Percentiles rank a stretch among this genome's conserved stretches.
Conservation (phyloP, 2,113 vertebrate species). For the Calidris pygmaea region DNA sequence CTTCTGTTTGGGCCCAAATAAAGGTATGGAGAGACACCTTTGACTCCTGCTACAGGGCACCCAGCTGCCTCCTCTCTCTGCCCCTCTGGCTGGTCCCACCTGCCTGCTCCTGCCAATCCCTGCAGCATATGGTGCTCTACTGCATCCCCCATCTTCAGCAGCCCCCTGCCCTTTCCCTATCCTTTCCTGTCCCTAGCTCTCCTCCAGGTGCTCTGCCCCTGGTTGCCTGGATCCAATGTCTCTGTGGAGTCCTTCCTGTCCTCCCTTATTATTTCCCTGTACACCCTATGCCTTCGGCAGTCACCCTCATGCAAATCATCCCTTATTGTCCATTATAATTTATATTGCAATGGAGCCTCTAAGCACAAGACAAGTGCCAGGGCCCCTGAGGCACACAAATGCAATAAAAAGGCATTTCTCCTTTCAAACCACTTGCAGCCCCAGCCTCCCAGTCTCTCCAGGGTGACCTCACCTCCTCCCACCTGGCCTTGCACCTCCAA, state of each 20-base stretch:
- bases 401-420: background rate
- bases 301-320: background rate
- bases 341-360: background rate
- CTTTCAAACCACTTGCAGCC: background rate
- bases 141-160: background rate
- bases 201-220: background rate
- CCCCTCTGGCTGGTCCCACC: background rate
- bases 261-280: background rate
- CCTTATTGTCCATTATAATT: background rate
- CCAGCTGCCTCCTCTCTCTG: background rate
- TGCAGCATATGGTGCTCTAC: background rate
- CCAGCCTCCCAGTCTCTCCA: background rate
- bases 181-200: background rate
- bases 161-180: background rate
- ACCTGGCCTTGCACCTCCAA: background rate
- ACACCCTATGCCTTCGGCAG: background rate
- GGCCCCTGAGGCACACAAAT: background rate
- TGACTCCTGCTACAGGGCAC: background rate
- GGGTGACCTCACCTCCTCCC: background rate
- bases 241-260: background rate
- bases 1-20: background rate
- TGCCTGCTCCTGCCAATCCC: background rate
- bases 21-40: rapidly evolving
- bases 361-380: background rate
- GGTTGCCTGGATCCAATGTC: background rate